phyloP scores from a whole-genome alignment of 2,113 vertebrate genomes.

The Charadrius vociferus region DNA sequence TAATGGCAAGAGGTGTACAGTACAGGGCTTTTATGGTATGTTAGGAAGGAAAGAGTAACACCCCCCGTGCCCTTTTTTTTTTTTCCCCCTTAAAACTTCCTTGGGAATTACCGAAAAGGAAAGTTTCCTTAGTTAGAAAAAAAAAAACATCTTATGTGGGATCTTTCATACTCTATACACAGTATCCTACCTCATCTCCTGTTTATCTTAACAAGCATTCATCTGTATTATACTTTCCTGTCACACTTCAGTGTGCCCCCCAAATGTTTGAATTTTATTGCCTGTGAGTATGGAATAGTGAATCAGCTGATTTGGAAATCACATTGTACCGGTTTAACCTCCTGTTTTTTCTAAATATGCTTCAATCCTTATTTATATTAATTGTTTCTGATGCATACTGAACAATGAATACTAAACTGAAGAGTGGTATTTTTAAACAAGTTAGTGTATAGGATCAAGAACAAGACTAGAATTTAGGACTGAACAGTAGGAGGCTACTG shows the following conservation, averaged over 20 bases:
- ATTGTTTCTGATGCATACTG: not conserved
- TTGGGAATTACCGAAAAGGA: not conserved
- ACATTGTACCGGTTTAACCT: fast-evolving
- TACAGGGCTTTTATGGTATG: not conserved
- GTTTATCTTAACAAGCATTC: not conserved
- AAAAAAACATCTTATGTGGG: not conserved
- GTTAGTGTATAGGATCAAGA: not conserved
- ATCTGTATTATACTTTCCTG: not conserved
- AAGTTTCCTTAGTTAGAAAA: not conserved
- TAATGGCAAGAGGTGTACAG: not conserved
- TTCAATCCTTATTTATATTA: not conserved
- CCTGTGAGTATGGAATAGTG: not conserved
- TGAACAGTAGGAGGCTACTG: not conserved
- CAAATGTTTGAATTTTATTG: not conserved
- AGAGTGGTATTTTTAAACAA: fast-evolving
- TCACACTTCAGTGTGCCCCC: not conserved
- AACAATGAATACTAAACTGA: not conserved
- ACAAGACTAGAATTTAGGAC: not conserved
- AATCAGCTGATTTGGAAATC: not conserved
- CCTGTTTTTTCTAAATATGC: not conserved
- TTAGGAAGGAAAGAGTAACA: not conserved
- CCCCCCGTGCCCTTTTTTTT: fast-evolving
- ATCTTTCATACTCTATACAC: not conserved
- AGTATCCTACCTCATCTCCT: not conserved
- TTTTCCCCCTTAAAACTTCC: not conserved